Base-by-base conservation (phyloP, 2,888 invertebrate genomes). In the Heliconius aoede region DNA sequence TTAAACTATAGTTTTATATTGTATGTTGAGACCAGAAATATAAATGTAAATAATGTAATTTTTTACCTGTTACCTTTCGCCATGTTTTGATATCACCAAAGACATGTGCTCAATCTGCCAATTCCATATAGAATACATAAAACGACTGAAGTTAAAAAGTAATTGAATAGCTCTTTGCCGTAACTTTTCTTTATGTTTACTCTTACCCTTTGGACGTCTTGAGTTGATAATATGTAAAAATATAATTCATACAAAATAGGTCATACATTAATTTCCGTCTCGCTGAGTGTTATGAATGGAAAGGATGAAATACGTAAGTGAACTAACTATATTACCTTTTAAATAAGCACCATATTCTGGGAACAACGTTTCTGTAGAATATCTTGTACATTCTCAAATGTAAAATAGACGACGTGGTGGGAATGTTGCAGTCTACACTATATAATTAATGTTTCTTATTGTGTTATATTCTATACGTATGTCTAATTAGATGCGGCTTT, bases 301-400 rank as follows among this genome's bases (percentile, higher is more conserved):
- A 69, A 55, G 69, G 55, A 69, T 55, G 69, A 69, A 55, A 51
- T 55, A 69, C 69, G n/a, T 69, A 69, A 69, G 69, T 24, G n/a
- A 28, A 51, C 69, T 69, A 55, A 30, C 51, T 55, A 69, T 55
- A 51, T 55, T 55, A 69, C 69, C 69, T 55, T 24, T 69, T 30
- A 55, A 55, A 69, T 32, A 69, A 69, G 30, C 51, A 55, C 55
- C 55, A n/a, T 69, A 55, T 69, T 55, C 55, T 55, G 21, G 15
- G 15, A 32, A 69, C 32, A 69, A 69, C 55, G 55, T 69, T 69
- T 55, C 32, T 69, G 55, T 69, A 55, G 69, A 55, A 69, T 69
- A 32, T 69, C 69, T 55, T 32, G 69, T 32, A n/a, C 55, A 69
- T 55, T 69, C 8, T 32, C 30, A 30, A n/a, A 55, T 55, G 69